Percentiles rank a stretch among this genome's conserved stretches.
Evolutionary conservation across 2,797 vertebrate species (phyloP).

Genomic region (Enoplosus armatus): DNA sequence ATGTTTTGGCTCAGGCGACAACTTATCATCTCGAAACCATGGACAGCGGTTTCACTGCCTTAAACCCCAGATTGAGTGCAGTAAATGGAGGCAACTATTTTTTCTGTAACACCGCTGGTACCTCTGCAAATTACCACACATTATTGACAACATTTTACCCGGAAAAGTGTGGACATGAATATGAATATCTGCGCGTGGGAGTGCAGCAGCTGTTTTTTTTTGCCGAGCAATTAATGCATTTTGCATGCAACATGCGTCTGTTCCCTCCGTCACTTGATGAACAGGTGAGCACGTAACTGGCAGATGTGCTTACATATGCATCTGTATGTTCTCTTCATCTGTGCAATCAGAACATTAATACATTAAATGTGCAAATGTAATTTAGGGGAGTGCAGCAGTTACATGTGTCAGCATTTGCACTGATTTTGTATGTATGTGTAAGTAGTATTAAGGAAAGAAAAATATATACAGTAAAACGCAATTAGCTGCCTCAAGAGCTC

Average conservation of each 20-base stretch:
- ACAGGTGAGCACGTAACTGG: conserved; percentile 57
- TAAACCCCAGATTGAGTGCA: neutral
- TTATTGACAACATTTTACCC: conserved; percentile 44
- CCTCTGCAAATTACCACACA: conserved; percentile 33
- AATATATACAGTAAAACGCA: too few species aligned
- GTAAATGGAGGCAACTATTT: too few species aligned
- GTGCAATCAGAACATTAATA: conserved; percentile 37
- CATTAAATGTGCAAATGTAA: conserved; percentile 48
- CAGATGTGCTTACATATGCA: conserved; percentile 66
- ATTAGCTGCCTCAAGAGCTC: neutral
- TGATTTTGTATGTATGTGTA: conserved; percentile 8
- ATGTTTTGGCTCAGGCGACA: neutral
- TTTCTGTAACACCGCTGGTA: neutral
- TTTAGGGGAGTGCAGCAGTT: conserved; percentile 24
- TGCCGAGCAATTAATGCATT: conserved; percentile 57
- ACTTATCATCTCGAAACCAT: neutral
- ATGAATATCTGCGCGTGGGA: conserved; percentile 37
- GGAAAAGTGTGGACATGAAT: conserved; percentile 24
- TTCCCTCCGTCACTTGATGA: neutral
- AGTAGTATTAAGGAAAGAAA: neutral
- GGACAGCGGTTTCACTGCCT: neutral
- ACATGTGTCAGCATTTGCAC: conserved; percentile 10
- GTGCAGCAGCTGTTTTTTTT: conserved; percentile 60
- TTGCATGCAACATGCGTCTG: conserved; percentile 50
- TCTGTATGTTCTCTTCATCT: conserved; percentile 43